phyloP scores from a whole-genome alignment of 1,140 invertebrate genomes.

The Hycleus phaleratus region DNA sequence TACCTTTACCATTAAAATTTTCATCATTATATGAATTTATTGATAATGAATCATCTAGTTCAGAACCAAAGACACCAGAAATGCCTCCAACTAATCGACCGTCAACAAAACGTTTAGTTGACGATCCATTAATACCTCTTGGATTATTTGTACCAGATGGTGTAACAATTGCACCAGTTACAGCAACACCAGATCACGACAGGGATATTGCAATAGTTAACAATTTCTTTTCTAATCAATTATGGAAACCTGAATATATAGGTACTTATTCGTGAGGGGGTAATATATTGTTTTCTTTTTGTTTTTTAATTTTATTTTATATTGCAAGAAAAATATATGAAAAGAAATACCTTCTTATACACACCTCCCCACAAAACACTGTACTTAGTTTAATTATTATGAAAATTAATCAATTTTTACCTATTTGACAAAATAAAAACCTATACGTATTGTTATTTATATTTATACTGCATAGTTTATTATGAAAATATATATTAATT shows the following conservation, averaged over 20 bases:
- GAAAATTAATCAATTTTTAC: constrained; percentile 22
- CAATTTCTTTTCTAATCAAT: constrained; percentile 49
- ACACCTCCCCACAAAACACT: not conserved
- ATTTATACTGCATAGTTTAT: constrained; percentile 37
- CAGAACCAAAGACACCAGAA: constrained; percentile 12
- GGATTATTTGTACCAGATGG: constrained; percentile 41
- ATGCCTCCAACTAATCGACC: constrained; percentile 9
- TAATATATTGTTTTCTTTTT: not conserved
- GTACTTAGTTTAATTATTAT: constrained; percentile 26
- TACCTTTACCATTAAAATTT: constrained; percentile 3
- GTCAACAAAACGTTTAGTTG: constrained; percentile 24
- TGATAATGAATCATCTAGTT: constrained; percentile 1
- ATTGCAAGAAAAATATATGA: not conserved
- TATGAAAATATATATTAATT: constrained; percentile 26
- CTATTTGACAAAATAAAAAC: constrained; percentile 21
- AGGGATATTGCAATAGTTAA: constrained; percentile 45
- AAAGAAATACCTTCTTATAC: not conserved
- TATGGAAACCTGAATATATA: constrained; percentile 51
- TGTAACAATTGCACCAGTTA: constrained; percentile 42
- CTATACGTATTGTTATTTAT: constrained; percentile 42
- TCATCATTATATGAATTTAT: constrained; percentile 5
- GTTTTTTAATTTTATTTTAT: not conserved
- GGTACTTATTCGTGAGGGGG: constrained; percentile 37
- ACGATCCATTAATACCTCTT: constrained; percentile 40
- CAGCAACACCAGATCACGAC: constrained; percentile 38